Evolutionary conservation across 2,113 vertebrate species (phyloP).

Genomic region (Phalacrocorax pelagicus): DNA sequence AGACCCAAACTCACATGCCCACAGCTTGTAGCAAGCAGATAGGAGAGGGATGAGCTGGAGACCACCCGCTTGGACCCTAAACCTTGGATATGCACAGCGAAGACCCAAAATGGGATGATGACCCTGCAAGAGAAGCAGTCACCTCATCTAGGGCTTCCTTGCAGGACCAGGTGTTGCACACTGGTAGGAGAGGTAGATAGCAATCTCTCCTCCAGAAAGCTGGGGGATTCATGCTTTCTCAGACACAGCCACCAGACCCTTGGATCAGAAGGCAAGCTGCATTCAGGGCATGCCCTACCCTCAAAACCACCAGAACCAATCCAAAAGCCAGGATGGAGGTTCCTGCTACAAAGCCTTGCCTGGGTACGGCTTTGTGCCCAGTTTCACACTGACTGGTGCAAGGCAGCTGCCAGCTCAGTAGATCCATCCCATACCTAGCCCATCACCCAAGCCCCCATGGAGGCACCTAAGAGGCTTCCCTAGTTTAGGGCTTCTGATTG

Average conservation of each 20-base stretch:
- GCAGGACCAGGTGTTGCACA: rapidly evolving
- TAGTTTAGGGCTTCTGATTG: background rate
- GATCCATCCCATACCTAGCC: background rate
- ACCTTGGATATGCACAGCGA: background rate
- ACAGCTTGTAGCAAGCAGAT: background rate
- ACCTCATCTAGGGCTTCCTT: background rate
- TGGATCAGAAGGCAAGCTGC: background rate
- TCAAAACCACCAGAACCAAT: rapidly evolving
- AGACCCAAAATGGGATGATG: background rate
- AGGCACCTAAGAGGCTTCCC: background rate
- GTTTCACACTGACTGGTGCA: background rate
- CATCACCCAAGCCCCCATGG: background rate
- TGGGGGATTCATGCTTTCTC: background rate
- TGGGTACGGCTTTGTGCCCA: background rate
- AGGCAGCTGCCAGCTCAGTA: background rate
- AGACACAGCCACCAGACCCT: background rate
- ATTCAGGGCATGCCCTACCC: background rate
- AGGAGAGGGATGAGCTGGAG: background rate
- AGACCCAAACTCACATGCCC: background rate
- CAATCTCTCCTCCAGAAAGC: background rate
- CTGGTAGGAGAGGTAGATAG: rapidly evolving
- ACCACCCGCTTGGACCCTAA: background rate
- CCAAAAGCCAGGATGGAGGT: background rate
- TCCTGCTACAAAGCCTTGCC: background rate
- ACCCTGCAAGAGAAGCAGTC: background rate